phyloP scores from a whole-genome alignment of 2,888 invertebrate genomes.

The Volucella bombylans region DNA sequence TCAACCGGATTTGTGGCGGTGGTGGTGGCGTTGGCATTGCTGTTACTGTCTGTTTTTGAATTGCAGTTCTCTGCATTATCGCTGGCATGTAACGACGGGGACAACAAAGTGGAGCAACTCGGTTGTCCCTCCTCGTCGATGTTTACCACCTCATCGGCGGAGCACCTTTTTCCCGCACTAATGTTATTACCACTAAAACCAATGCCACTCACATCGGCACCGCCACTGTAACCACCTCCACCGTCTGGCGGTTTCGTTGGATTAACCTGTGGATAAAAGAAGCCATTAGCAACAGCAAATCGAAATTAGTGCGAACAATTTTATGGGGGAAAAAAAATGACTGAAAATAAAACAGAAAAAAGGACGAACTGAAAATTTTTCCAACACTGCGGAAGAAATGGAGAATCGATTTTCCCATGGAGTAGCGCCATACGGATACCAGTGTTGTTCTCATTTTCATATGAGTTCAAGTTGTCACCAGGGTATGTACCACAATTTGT shows the following conservation, averaged over 20 bases:
- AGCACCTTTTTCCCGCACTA: conserved; percentile 55
- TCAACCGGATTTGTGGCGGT: conserved; percentile 31
- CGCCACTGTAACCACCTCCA: conserved; percentile 28
- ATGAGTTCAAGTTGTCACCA: not conserved
- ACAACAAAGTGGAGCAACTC: conserved; percentile 54
- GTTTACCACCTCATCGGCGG: conserved; percentile 78
- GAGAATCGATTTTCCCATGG: conserved; percentile 66
- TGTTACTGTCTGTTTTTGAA: conserved; percentile 32
- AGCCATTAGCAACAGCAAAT: conserved; percentile 33
- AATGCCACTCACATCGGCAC: not conserved
- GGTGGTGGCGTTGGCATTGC: not conserved
- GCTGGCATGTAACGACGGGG: conserved; percentile 33
- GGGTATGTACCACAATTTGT: conserved; percentile 11
- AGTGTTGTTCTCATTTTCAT: conserved; percentile 20
- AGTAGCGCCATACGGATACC: not conserved
- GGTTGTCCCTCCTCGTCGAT: conserved; percentile 75
- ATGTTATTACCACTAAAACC: not conserved
- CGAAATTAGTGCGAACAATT: conserved; percentile 18
- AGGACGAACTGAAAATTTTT: not conserved
- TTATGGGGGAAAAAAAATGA: not conserved
- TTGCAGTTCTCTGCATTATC: conserved; percentile 32
- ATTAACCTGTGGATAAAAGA: conserved; percentile 63
- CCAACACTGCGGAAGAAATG: conserved; percentile 18
- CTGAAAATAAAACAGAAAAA: too few species aligned
- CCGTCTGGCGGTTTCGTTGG: conserved; percentile 65